Percentiles rank a stretch among this genome's conserved stretches.
Evolutionary conservation across 2,888 invertebrate genomes (phyloP).

Genomic region (Lycocerus yunnanus): DNA sequence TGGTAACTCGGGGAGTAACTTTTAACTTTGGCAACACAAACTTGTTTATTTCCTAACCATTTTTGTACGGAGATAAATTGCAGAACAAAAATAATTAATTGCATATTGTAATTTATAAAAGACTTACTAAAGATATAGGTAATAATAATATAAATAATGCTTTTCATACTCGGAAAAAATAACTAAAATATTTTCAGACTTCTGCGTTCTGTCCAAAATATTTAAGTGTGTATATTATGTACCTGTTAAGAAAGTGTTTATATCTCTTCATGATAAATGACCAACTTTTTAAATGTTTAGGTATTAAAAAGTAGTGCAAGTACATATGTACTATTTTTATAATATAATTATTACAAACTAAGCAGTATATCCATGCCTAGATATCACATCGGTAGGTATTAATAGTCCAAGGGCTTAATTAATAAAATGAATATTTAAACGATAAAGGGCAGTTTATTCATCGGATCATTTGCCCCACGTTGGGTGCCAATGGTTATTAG

Average conservation of each 20-base stretch:
- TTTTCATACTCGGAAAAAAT: neutral
- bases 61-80: too few species aligned
- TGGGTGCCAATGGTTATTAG: too few species aligned
- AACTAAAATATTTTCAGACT: neutral
- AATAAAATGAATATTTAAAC: too few species aligned
- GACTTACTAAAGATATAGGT: neutral
- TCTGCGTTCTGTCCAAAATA: neutral
- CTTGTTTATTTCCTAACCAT: too few species aligned
- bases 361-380: too few species aligned
- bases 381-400: too few species aligned
- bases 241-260: neutral
- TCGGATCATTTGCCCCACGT: too few species aligned
- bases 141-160: neutral
- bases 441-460: too few species aligned
- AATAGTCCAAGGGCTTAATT: too few species aligned
- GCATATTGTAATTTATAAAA: neutral
- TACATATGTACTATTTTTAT: neutral
- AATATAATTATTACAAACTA: neutral
- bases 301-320: neutral
- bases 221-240: neutral
- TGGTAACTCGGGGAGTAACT: too few species aligned
- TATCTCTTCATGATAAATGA: neutral
- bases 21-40: too few species aligned
- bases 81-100: too few species aligned
- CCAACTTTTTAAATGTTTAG: neutral